Percentiles rank a stretch among this genome's conserved stretches.
These are phyloP conservation scores for Pterobdella sp. DNA, from an alignment of 2,888 invertebrate genomes.

Conservation along the genomic window DNA sequence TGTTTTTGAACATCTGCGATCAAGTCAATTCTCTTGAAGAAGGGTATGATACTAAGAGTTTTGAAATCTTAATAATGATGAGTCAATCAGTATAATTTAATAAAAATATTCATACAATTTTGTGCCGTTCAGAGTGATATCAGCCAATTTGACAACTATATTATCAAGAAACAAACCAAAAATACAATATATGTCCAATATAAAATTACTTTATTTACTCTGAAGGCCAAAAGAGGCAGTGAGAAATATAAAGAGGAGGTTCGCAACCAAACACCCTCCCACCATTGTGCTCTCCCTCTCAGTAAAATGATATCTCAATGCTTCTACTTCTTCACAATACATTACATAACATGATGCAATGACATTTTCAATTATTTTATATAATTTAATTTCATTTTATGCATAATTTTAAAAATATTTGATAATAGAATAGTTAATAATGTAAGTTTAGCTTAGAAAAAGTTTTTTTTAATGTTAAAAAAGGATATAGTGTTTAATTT, in stretches of 20 bases:
- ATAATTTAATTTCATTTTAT: neutral
- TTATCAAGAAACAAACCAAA: too few species aligned
- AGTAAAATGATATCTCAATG: slow-evolving; percentile 13
- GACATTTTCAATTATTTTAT: neutral
- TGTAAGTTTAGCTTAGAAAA: neutral
- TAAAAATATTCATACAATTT: too few species aligned
- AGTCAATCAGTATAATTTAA: too few species aligned
- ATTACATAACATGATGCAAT: too few species aligned
- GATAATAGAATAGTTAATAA: neutral
- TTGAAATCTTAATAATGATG: neutral
- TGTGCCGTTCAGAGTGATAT: neutral
- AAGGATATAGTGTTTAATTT: too few species aligned
- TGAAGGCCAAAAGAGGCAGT: slow-evolving; percentile 79
- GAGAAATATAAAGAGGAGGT: slow-evolving; percentile 75
- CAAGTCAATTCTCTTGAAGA: slow-evolving; percentile 91
- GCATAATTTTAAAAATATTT: neutral
- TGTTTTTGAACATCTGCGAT: slow-evolving; percentile 99
- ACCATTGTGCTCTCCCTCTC: slow-evolving; percentile 26
- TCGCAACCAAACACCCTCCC: slow-evolving; percentile 68
- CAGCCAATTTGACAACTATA: too few species aligned
- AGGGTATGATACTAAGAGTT: slow-evolving; percentile 55
- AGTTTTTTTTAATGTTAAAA: neutral
- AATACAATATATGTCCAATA: too few species aligned
- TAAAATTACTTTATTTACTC: slow-evolving; percentile 23
- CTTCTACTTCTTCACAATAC: neutral